Evolutionary conservation across 1,140 invertebrate genomes (phyloP).

Genomic region (Drosophila dunni): DNA sequence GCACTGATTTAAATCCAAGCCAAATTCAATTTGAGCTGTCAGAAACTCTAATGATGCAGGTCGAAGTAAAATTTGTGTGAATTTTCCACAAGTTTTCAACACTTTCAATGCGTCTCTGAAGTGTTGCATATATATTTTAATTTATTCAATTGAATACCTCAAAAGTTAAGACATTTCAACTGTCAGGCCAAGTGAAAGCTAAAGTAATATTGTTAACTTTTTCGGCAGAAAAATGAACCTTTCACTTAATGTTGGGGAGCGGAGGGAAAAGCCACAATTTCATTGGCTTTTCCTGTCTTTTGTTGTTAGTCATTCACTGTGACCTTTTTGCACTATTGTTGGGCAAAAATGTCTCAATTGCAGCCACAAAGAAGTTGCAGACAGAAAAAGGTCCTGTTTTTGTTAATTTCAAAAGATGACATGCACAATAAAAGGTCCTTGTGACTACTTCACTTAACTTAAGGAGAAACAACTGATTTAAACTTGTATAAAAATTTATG

Average conservation of each 20-base stretch:
- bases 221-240: slow-evolving; percentile 21
- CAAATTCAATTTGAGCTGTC: slow-evolving; percentile 11
- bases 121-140: slow-evolving; percentile 22
- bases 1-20: background rate
- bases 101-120: slow-evolving; percentile 32
- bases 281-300: slow-evolving; percentile 21
- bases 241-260: slow-evolving; percentile 22
- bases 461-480: too few species aligned
- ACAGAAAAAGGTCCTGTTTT: slow-evolving; percentile 3
- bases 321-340: slow-evolving; percentile 5
- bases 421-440: background rate
- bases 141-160: slow-evolving; percentile 20
- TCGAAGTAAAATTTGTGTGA: background rate
- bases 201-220: slow-evolving; percentile 12
- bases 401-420: slow-evolving; percentile 23
- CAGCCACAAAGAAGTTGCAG: slow-evolving; percentile 1
- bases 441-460: too few species aligned
- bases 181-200: slow-evolving; percentile 3
- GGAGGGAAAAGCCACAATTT: slow-evolving; percentile 23
- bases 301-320: slow-evolving; percentile 24
- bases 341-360: background rate
- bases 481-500: too few species aligned
- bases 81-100: slow-evolving; percentile 7
- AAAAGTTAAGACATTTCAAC: slow-evolving; percentile 13
- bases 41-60: background rate